Percentiles rank a stretch among this genome's conserved stretches.
These are phyloP conservation scores for Melinaea marsaeus DNA, from an alignment of 2,888 invertebrate species.

Conservation along the genomic window DNA sequence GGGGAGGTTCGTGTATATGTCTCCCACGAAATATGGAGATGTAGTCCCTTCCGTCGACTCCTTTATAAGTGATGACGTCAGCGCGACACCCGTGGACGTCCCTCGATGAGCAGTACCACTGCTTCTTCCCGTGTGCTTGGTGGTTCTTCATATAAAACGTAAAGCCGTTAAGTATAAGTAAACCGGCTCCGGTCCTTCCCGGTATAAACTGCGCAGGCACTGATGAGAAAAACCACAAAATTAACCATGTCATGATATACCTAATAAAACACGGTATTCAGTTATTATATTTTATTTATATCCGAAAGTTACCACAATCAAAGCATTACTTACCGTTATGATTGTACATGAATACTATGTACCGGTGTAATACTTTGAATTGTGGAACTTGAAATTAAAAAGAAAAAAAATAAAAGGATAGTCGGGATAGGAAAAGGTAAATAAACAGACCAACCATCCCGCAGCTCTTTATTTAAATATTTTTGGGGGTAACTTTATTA, in stretches of 20 bases:
- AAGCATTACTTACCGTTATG: conserved; percentile 8
- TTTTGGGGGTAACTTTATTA: conserved; percentile 12
- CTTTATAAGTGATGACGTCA: conserved; percentile 70
- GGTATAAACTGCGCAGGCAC: conserved; percentile 72
- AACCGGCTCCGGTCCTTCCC: conserved; percentile 66
- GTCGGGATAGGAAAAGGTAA: conserved; percentile 45
- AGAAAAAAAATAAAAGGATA: conserved; percentile 28
- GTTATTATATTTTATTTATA: conserved; percentile 33
- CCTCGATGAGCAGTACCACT: conserved; percentile 72
- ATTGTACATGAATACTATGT: not conserved
- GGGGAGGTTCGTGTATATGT: conserved; percentile 68
- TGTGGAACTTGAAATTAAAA: not conserved
- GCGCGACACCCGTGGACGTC: conserved; percentile 69
- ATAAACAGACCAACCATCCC: conserved; percentile 48
- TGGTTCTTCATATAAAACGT: conserved; percentile 75
- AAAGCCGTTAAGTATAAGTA: conserved; percentile 67
- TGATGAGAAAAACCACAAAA: conserved; percentile 49
- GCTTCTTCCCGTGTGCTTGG: conserved; percentile 71
- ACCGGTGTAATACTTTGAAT: not conserved
- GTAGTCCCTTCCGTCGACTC: conserved; percentile 63
- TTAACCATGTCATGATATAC: conserved; percentile 31
- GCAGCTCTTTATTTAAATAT: conserved; percentile 43
- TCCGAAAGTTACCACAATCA: conserved; percentile 12
- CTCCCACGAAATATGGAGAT: conserved; percentile 69
- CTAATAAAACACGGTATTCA: conserved; percentile 25